These are phyloP conservation scores for Ptilodon capucinus DNA, from an alignment of 2,888 invertebrate species.

Conservation along the genomic window DNA sequence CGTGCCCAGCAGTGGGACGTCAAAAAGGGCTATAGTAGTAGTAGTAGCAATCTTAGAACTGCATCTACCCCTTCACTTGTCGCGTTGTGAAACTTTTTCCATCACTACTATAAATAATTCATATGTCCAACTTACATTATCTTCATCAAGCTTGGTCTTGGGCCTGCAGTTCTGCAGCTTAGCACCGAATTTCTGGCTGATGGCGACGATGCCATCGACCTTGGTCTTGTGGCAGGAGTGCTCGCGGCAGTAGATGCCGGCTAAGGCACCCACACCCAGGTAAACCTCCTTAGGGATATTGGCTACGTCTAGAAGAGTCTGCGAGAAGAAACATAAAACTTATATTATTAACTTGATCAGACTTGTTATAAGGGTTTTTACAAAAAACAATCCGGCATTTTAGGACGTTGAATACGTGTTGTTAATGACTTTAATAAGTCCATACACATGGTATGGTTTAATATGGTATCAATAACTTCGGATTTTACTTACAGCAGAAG, in stretches of 20 bases:
- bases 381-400: not conserved
- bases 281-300: conserved; percentile 86
- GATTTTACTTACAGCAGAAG: conserved; percentile 79
- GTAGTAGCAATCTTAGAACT: too few species aligned
- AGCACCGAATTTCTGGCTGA: conserved; percentile 84
- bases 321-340: not conserved
- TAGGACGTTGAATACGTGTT: not conserved
- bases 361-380: not conserved
- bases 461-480: not conserved
- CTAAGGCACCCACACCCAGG: conserved; percentile 88
- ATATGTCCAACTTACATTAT: conserved; percentile 70
- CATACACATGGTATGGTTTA: not conserved
- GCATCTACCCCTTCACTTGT: too few species aligned
- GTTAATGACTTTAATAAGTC: not conserved
- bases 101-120: too few species aligned
- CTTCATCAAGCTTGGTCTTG: conserved; percentile 85
- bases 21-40: too few species aligned
- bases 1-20: too few species aligned
- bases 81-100: too few species aligned
- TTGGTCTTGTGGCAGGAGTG: conserved; percentile 82
- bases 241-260: conserved; percentile 86
- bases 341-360: not conserved
- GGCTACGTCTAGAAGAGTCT: conserved; percentile 83
- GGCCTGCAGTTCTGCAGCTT: conserved; percentile 87
- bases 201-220: conserved; percentile 81